phyloP scores from a whole-genome alignment of 64 coral and sea anemone genomes.

The Pocillopora verrucosa region DNA sequence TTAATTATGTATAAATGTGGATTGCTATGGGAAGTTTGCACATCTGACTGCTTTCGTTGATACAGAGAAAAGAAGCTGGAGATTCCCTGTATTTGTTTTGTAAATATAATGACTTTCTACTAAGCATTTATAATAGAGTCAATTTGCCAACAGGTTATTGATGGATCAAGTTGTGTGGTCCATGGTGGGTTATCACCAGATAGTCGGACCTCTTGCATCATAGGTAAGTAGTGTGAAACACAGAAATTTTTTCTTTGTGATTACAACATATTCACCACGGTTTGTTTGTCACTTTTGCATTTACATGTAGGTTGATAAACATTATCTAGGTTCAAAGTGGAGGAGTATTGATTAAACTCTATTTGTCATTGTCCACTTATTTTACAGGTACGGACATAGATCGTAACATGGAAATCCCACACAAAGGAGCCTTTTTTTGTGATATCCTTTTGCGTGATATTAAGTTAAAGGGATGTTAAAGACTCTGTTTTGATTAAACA shows the following conservation, averaged over 20 bases:
- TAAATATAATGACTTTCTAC: neutral
- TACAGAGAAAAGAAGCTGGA: no score
- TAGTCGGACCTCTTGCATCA: constrained; percentile 95
- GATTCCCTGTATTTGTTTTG: neutral
- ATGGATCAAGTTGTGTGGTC: constrained; percentile 95
- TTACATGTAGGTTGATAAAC: no score
- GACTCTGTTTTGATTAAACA: neutral
- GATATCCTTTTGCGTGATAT: constrained; percentile 72
- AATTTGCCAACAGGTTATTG: constrained; percentile 73
- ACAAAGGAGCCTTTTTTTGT: constrained; percentile 99
- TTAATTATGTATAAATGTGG: no score
- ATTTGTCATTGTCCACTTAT: neutral
- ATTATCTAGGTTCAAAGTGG: neutral
- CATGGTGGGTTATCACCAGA: constrained; percentile 97
- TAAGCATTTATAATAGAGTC: neutral
- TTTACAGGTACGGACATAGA: constrained; percentile 92
- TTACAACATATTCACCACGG: neutral
- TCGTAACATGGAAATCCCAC: constrained; percentile 99
- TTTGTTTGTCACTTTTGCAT: no score
- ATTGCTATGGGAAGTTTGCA: neutral
- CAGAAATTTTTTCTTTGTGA: neutral
- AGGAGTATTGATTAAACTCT: neutral
- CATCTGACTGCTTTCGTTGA: neutral
- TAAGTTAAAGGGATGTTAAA: neutral
- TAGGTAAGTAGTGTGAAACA: constrained; percentile 49